These are phyloP conservation scores for Bombus pascuorum DNA, from an alignment of 1,140 invertebrate species.

Conservation along the genomic window DNA sequence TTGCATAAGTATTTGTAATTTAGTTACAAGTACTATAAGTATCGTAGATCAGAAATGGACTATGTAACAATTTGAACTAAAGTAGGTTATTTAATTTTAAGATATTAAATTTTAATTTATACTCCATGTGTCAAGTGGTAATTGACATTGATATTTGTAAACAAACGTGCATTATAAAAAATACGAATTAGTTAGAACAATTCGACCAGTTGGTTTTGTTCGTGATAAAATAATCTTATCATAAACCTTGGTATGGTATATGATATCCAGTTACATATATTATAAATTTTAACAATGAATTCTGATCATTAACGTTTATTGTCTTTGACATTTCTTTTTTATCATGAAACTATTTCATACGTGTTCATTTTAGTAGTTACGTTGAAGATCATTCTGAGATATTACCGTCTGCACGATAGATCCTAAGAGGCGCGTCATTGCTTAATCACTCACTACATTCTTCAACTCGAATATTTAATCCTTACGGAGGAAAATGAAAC, in stretches of 20 bases:
- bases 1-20: too few species aligned
- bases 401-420: not conserved
- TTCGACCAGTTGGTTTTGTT: not conserved
- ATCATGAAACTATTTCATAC: not conserved
- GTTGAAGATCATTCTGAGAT: not conserved
- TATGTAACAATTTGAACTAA: too few species aligned
- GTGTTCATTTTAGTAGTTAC: not conserved
- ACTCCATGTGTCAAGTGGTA: not conserved
- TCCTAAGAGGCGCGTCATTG: not conserved
- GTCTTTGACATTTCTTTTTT: not conserved
- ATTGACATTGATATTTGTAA: not conserved
- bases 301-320: not conserved
- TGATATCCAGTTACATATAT: too few species aligned
- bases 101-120: not conserved
- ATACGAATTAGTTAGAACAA: not conserved
- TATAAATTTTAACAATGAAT: too few species aligned
- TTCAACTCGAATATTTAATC: not conserved
- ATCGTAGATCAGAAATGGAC: too few species aligned
- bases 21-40: too few species aligned
- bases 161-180: not conserved
- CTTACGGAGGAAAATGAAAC: not conserved
- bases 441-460: not conserved
- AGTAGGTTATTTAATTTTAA: not conserved
- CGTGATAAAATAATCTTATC: constrained; percentile 4
- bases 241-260: not conserved